phyloP scores from a whole-genome alignment of 2,888 invertebrate species.

The Eupithecia dodoneata region DNA sequence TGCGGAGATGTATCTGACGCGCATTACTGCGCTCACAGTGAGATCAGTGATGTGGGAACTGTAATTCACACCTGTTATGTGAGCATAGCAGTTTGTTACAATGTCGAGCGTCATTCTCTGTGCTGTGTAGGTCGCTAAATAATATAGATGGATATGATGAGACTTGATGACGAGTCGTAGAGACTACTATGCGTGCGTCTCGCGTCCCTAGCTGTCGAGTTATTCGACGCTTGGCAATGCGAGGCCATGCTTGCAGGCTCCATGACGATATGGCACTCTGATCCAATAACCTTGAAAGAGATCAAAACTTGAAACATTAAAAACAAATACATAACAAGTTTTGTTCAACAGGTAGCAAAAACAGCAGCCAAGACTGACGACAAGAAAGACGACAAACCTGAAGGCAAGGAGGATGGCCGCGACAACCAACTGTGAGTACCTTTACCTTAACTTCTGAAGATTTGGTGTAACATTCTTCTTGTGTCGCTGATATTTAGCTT shows the following conservation, averaged over 20 bases:
- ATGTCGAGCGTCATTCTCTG: no score
- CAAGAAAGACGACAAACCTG: slow-evolving; percentile 78
- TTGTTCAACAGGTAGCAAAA: slow-evolving; percentile 48
- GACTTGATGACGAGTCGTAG: slow-evolving; percentile 71
- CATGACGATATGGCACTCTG: slow-evolving; percentile 62
- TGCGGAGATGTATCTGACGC: no score
- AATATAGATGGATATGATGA: slow-evolving; percentile 57
- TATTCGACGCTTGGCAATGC: slow-evolving; percentile 48
- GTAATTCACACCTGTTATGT: no score
- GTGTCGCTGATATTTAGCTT: slow-evolving; percentile 21
- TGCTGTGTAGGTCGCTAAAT: no score
- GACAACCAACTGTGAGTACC: slow-evolving; percentile 89
- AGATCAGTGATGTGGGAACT: no score
- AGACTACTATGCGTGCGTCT: slow-evolving; percentile 23
- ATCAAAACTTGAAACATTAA: background rate
- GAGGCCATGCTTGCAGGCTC: slow-evolving; percentile 27
- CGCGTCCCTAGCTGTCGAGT: slow-evolving; percentile 50
- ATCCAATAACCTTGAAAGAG: slow-evolving; percentile 40
- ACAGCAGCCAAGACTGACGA: slow-evolving; percentile 61
- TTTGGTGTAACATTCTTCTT: slow-evolving; percentile 8
- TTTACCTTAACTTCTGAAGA: background rate
- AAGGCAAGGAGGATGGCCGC: slow-evolving; percentile 89
- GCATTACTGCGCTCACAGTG: no score
- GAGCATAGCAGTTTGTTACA: no score
- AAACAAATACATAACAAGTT: background rate